Percentiles rank a stretch among this genome's conserved stretches.
phyloP scores from a whole-genome alignment of 2,113 vertebrate species.

The Elanoides forficatus region DNA sequence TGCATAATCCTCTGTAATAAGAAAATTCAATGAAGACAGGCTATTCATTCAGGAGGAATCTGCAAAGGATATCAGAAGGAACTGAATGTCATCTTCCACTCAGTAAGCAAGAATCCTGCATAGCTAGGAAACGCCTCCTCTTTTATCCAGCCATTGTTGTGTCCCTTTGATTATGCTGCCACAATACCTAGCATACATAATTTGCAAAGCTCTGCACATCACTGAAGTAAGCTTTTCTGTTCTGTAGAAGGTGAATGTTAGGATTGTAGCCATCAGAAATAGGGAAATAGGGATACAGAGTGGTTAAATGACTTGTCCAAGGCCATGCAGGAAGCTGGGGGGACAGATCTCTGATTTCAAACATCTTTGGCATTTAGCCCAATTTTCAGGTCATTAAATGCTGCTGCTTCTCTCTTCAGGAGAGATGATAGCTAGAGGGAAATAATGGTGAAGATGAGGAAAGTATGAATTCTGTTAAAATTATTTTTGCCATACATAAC shows the following conservation, averaged over 20 bases:
- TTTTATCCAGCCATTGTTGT: neutral
- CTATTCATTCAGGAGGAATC: neutral
- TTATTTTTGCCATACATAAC: slow-evolving; percentile 5
- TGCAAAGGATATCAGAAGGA: neutral
- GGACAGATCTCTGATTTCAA: neutral
- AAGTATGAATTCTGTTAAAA: neutral
- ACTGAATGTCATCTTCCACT: neutral
- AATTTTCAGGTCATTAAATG: neutral
- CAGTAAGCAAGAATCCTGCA: neutral
- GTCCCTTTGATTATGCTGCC: neutral
- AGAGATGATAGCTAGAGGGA: neutral
- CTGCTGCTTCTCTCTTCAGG: neutral
- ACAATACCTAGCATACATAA: neutral
- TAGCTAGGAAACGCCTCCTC: neutral
- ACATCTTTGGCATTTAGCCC: neutral
- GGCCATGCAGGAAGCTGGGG: neutral
- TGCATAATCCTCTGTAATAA: neutral
- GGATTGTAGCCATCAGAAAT: neutral
- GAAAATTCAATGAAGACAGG: neutral
- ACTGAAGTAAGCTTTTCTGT: neutral
- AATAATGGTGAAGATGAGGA: neutral
- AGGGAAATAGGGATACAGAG: neutral
- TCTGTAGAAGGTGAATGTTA: neutral
- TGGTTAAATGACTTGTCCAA: neutral
- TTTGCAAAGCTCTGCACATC: neutral